Evolutionary conservation across 2,113 vertebrate species (phyloP), one percentile per base, ranked within the genome.

Genomic region (Centrocercus urophasianus): DNA sequence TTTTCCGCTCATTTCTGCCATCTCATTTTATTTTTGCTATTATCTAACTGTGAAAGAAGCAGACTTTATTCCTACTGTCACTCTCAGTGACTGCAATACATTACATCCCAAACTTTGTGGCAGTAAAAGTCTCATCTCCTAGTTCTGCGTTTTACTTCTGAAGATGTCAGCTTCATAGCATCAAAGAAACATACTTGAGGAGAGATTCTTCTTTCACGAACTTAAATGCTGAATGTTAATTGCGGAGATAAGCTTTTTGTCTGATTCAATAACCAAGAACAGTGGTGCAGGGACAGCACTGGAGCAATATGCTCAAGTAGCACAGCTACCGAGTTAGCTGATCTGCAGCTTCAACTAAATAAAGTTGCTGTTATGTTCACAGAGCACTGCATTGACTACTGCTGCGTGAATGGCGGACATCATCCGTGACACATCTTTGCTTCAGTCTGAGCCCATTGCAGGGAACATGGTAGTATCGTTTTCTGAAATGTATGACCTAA

Each of bases 11-110:
- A 82, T 61, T 93, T 82, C 42, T 91, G 89, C 63, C 22, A 85
- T 43, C 30, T 72, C 13, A 59, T 87, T 89, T 91, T 94, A 67
- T 73, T 67, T 76, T 76, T 70, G 38, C 38, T 85, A 24, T 74
- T 20, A 79, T 22, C 54, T 34, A 81, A 32, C 57, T 1, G 8
- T 65, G 54, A 83, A 89, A 86, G 34, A 61, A 89, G 75, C 25
- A 40, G 30, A 83, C 77, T 83, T 76, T 88, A 82, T 42, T 87
- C 30, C 56, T 42, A 45, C 7, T 73, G 66, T 57, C 38, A 87
- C 30, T 74, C 11, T 67, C 19, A 45, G 75, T n/a, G 22, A 75
- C 48, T 69, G 8, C 36, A 78, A 67, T 17, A 34, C 18, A 38
- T 89, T 82, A 72, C 11, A 43, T 52, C 25, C 22, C 43, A 65